Evolutionary conservation across 2,888 invertebrate genomes (phyloP), one percentile per base, ranked within the genome.

Genomic region (Malachius bipustulatus): DNA sequence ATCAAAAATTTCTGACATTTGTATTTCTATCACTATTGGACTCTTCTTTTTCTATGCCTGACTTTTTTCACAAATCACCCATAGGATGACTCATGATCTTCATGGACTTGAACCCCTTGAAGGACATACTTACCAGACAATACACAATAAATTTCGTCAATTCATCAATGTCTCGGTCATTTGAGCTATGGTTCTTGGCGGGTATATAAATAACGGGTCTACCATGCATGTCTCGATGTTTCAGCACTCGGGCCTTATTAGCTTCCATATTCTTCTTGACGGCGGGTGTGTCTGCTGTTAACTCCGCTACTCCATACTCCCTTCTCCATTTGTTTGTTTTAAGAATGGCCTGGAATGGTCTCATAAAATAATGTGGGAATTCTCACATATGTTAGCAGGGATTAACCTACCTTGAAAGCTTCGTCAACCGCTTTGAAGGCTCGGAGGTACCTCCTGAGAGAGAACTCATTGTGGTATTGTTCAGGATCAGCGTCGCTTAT

Each of bases 251-350:
- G 0, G 79, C 81, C 57, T 80, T 82, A 35, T 69, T 70, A 4
- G 56, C 56, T 39, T 68, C 59, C 39, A 69, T 57, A 56, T 81
- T 71, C 39, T 69, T 71, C 44, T 73, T 70, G 4, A 74, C 59
- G 11, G 59, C 57, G 6, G 67, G 64, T 44, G 64, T 63, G 26
- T 75, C 68, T 37, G 68, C 63, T 14, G 61, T 67, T 19, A 84
- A 57, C 6, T 66, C 64, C 13, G 66, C 60, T 2, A 82, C 79
- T 32, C 77, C 79, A 62, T 80, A 82, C 45, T 82, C 78, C 32
- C 66, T 66, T 42, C 80, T 69, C 84, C 84, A 84, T 62, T 81
- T 82, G 55, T 82, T 82, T 30, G 82, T 82, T 66, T 82, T 82
- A 40, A 82, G 59, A 49, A 82, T 71, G 34, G 78, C 80, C 79